Evolutionary conservation across 1,140 invertebrate genomes (phyloP), one percentile per base, ranked within the genome.

Genomic region (Apis dorsata): DNA sequence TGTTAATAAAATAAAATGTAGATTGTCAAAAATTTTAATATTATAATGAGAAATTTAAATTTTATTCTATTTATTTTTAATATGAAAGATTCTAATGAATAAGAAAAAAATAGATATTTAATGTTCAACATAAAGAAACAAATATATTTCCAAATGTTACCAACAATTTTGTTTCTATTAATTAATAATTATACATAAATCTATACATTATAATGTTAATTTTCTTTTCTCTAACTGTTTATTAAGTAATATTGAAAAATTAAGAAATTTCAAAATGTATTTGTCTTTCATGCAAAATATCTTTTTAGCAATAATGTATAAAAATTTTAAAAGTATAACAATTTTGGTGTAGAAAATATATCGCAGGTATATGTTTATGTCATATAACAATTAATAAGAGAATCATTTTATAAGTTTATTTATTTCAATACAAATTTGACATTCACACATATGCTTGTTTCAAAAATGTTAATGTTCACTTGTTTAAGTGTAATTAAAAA

Each of bases 391-490:
- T 88, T 85, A 89, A 85, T 92, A 91, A 92, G 90, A 92, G 90
- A 76, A 49, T 70, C 90, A 90, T 88, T 91, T 89, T 89, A 87
- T 90, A 90, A 92, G 92, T 93, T 93, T 92, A 93, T 93, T 93
- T 92, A 91, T 86, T 92, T 91, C 92, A 90, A 93, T 93, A 93
- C 91, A 93, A 93, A 93, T 92, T 92, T 92, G 90, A 92, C 91
- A 93, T 91, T 91, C 92, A 93, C 90, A 91, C 91, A 90, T 88
- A 90, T 91, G 85, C 87, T 90, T 90, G 88, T 88, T 81, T 90
- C 85, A 85, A 92, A 91, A 90, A 90, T 72, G 83, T 86, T 83
- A 90, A 88, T 88, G 81, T 90, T 89, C 82, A 86, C 86, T 91
- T 88, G 81, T 89, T 86, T 70, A 82, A 89, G 85, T 87, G 82